Percentiles rank a stretch among this genome's conserved stretches.
These are phyloP conservation scores for Onychomys leucogaster DNA, from an alignment of 2,797 vertebrate species.

Conservation along the genomic window DNA sequence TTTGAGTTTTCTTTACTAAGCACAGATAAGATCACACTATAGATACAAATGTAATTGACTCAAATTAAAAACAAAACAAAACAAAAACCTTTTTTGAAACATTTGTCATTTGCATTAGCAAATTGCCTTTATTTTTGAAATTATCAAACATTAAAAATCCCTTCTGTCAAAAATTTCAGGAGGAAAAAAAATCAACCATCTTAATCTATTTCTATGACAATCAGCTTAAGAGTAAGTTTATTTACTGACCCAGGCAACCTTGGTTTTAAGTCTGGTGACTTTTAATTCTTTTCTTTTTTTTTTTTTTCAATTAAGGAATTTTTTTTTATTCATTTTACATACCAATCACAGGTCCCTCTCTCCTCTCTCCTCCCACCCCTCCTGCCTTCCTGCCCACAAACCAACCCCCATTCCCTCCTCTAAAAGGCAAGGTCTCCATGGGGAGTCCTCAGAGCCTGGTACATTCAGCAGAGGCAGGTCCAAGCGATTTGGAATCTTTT, in stretches of 20 bases:
- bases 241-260: neutral
- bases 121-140: conserved; percentile 13
- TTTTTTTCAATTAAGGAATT: no score
- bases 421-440: no score
- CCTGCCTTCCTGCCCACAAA: no score
- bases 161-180: neutral
- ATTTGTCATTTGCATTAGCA: neutral
- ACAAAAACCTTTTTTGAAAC: no score
- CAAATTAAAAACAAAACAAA: neutral
- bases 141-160: neutral
- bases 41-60: neutral
- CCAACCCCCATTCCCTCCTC: no score
- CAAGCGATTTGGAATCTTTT: neutral
- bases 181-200: neutral
- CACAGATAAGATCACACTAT: neutral
- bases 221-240: neutral
- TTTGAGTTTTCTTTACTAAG: neutral
- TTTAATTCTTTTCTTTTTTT: neutral
- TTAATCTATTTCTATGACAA: neutral
- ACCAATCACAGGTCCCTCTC: no score
- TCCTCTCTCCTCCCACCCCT: no score
- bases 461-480: no score
- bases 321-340: no score
- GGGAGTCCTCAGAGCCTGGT: no score
- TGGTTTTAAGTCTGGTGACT: neutral